These are phyloP conservation scores for Recurvirostra avosetta DNA, from an alignment of 2,113 vertebrate species.

Conservation along the genomic window DNA sequence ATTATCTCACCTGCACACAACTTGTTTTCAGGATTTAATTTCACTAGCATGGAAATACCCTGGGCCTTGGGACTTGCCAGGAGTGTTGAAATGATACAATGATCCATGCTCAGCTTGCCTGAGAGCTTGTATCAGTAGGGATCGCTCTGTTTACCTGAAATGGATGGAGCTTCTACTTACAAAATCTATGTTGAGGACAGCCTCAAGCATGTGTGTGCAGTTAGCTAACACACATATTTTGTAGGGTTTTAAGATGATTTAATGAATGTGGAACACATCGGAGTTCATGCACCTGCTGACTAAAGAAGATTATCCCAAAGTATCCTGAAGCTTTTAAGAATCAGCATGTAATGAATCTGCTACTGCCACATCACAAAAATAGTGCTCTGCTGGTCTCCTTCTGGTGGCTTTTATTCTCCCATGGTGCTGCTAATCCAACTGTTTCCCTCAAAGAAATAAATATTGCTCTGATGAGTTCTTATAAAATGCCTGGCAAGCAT, in stretches of 20 bases:
- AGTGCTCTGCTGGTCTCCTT: not conserved
- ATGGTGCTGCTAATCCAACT: not conserved
- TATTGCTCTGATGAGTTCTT: not conserved
- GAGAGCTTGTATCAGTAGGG: not conserved
- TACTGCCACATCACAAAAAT: not conserved
- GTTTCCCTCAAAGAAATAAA: not conserved
- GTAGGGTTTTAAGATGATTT: not conserved
- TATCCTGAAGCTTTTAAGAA: conserved; percentile 19
- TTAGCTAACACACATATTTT: not conserved
- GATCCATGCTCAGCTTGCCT: not conserved
- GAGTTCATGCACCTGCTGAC: not conserved
- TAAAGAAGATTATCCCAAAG: conserved; percentile 12
- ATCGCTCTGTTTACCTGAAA: not conserved
- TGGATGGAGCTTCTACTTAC: not conserved
- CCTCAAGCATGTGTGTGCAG: not conserved
- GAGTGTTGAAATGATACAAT: not conserved
- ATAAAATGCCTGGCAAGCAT: not conserved
- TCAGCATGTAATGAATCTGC: not conserved
- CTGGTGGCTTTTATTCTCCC: not conserved
- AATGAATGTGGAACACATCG: not conserved
- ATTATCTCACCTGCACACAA: not conserved
- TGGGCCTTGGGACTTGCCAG: not conserved
- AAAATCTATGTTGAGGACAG: not conserved
- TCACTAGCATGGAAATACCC: not conserved
- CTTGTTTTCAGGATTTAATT: not conserved